These are phyloP conservation scores for Temnothorax rugatulus DNA, from an alignment of 2,888 invertebrate species.

Conservation along the genomic window DNA sequence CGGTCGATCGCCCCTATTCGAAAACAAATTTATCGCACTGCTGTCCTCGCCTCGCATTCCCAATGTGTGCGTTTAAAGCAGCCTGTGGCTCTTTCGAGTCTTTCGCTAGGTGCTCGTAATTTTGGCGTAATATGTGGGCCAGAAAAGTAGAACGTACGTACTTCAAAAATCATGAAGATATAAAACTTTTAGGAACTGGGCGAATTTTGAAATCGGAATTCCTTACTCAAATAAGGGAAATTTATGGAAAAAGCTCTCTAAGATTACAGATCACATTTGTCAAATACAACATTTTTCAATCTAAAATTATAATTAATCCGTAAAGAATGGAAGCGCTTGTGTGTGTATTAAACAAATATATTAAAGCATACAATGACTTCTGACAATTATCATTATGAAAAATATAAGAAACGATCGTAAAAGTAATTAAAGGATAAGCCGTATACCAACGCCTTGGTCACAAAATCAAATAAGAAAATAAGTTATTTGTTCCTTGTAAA, in stretches of 20 bases:
- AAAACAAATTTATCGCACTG: constrained; percentile 55
- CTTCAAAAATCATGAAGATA: constrained; percentile 7
- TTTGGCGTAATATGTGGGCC: constrained; percentile 19
- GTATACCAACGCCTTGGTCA: constrained; percentile 45
- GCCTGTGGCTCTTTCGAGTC: constrained; percentile 41
- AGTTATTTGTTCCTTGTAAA: constrained; percentile 59
- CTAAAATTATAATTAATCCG: neutral
- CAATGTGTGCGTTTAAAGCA: constrained; percentile 45
- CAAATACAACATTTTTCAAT: constrained; percentile 1
- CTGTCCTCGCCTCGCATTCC: constrained; percentile 46
- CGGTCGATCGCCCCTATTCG: constrained; percentile 46
- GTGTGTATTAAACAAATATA: neutral
- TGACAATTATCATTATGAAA: constrained; percentile 14
- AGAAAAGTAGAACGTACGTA: constrained; percentile 13
- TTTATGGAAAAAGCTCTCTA: neutral
- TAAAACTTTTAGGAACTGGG: neutral
- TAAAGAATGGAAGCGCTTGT: too few relatives aligned
- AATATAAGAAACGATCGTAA: constrained; percentile 45
- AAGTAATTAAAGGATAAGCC: constrained; percentile 65
- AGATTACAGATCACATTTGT: neutral
- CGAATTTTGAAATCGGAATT: neutral
- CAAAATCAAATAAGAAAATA: constrained; percentile 33
- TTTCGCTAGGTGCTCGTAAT: constrained; percentile 32
- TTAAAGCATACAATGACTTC: neutral
- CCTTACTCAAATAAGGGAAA: neutral